phyloP scores from a whole-genome alignment of 2,888 invertebrate species.

The Oligia strigilis region DNA sequence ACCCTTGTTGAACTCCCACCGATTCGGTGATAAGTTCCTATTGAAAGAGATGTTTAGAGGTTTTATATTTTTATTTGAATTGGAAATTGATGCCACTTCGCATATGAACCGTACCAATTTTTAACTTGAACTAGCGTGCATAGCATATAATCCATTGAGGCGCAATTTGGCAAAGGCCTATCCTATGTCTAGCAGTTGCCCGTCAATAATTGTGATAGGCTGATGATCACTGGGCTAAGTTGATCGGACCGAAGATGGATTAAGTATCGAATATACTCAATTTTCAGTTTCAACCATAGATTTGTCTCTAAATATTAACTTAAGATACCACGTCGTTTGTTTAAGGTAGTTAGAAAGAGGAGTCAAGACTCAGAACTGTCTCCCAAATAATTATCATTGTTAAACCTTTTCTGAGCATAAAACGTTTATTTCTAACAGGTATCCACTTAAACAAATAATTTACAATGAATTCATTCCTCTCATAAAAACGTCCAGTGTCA shows the following conservation, averaged over 20 bases:
- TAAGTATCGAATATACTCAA: not conserved
- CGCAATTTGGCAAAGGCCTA: not conserved
- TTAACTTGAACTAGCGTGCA: not conserved
- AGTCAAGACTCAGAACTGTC: not conserved
- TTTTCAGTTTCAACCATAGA: not conserved
- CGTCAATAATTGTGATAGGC: not conserved
- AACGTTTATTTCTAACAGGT: constrained; percentile 4
- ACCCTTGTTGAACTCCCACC: constrained; percentile 42
- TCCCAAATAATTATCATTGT: not conserved
- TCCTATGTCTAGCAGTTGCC: no score
- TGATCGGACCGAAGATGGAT: not conserved
- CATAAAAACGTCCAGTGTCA: constrained; percentile 45
- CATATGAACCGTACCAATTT: not conserved
- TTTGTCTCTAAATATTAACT: not conserved
- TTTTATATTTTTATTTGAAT: constrained; percentile 19
- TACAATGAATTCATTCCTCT: constrained; percentile 36
- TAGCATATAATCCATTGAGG: no score
- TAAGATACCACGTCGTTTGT: not conserved
- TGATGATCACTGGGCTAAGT: not conserved
- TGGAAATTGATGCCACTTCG: not conserved
- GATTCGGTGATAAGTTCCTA: not conserved
- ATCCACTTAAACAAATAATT: constrained; percentile 43
- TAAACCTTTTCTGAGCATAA: not conserved
- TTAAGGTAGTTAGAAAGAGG: not conserved
- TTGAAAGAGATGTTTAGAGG: not conserved